These are phyloP conservation scores for Aphelenchoides besseyi DNA, from an alignment of 1,140 invertebrate species.

Conservation along the genomic window DNA sequence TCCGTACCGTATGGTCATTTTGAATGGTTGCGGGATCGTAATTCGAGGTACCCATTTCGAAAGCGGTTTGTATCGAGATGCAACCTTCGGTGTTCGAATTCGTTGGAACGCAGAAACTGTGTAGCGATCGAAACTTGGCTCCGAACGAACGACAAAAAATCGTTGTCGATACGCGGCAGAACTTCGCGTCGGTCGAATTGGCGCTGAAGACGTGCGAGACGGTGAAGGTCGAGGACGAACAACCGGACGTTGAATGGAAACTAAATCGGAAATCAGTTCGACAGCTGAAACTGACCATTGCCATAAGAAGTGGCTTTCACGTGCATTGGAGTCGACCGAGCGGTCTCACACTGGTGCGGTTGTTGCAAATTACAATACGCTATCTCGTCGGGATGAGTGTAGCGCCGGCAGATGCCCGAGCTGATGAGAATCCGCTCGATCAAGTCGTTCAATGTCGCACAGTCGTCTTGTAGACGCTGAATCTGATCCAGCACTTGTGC, in stretches of 20 bases:
- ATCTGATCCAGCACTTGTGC: background rate
- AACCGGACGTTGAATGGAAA: background rate
- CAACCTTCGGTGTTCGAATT: background rate
- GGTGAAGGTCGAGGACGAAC: background rate
- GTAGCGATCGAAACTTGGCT: background rate
- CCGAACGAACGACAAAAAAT: background rate
- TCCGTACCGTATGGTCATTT: conserved; percentile 10
- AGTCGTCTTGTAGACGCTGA: conserved; percentile 11
- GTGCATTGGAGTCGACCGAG: too few species aligned
- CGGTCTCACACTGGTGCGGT: too few species aligned
- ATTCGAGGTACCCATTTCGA: conserved; percentile 10
- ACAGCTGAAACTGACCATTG: too few species aligned
- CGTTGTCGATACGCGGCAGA: background rate
- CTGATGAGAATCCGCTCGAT: conserved; percentile 9
- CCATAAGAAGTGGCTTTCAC: too few species aligned
- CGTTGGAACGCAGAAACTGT: conserved; percentile 9
- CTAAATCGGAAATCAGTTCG: background rate
- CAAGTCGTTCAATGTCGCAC: background rate
- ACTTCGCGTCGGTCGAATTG: background rate
- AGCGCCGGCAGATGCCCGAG: conserved; percentile 9
- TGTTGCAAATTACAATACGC: conserved; percentile 17
- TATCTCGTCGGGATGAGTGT: conserved; percentile 6
- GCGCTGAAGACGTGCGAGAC: background rate
- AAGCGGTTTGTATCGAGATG: background rate
- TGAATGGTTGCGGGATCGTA: conserved; percentile 17